Evolutionary conservation across 30 jellyfish, hydroid and myxozoan genomes (phyloP).

Genomic region (Aurelia sp.): DNA sequence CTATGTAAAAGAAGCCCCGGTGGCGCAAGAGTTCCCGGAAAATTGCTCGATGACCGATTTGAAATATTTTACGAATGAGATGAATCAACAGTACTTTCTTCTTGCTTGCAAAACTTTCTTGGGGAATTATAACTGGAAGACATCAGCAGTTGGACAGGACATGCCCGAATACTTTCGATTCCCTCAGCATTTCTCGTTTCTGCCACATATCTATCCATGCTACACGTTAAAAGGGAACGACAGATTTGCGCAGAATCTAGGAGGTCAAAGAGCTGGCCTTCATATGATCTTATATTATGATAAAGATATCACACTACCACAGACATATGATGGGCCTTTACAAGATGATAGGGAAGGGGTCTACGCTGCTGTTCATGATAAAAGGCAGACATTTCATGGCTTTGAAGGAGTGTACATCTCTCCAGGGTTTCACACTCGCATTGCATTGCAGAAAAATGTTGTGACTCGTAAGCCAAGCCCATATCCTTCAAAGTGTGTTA

Average conservation of each 20-base stretch:
- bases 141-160: neutral
- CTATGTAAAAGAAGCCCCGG: neutral
- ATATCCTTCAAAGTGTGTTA: conserved; percentile 20
- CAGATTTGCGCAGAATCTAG: neutral
- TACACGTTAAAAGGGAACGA: conserved; percentile 23
- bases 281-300: conserved; percentile 19
- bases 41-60: conserved; percentile 21
- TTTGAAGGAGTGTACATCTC: neutral
- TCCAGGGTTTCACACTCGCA: conserved; percentile 44
- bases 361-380: conserved; percentile 19
- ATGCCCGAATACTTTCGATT: neutral
- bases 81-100: neutral
- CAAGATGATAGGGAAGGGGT: conserved; percentile 15
- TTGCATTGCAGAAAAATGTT: conserved; percentile 3
- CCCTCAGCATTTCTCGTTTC: conserved; percentile 28
- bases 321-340: neutral
- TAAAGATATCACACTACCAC: neutral
- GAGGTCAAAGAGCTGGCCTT: conserved; percentile 11
- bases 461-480: conserved; percentile 28
- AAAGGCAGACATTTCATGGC: conserved; percentile 1
- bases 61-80: conserved; percentile 14
- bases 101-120: conserved; percentile 8
- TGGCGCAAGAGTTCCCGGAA: conserved; percentile 24
- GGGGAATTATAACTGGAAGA: neutral
- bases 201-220: conserved; percentile 37